Conservation (phyloP, 2,888 invertebrate genomes). For the Dilophus febrilis region DNA sequence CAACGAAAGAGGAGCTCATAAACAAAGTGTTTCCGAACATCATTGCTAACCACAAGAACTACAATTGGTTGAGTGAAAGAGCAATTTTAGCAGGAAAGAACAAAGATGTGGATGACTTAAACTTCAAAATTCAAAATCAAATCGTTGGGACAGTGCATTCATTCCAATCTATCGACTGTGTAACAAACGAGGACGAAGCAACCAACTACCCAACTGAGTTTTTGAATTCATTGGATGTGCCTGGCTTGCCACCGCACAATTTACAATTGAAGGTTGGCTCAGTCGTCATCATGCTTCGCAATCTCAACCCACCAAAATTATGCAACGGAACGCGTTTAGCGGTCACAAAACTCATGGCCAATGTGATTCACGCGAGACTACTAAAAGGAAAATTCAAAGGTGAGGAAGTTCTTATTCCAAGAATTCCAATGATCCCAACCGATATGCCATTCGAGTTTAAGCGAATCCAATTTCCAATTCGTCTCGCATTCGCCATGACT, state of each 20-base stretch:
- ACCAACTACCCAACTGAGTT: constrained; percentile 13
- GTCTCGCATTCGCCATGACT: constrained; percentile 17
- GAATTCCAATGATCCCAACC: constrained; percentile 19
- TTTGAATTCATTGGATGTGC: constrained; percentile 3
- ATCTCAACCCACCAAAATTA: constrained; percentile 1
- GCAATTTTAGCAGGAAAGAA: constrained; percentile 21
- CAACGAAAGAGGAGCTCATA: background rate
- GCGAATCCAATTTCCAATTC: constrained; percentile 16
- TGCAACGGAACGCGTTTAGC: constrained; percentile 1
- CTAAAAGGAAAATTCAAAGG: background rate
- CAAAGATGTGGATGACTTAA: constrained; percentile 15
- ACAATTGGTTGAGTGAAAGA: constrained; percentile 9
- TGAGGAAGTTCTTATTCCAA: constrained; percentile 15
- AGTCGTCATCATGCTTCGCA: background rate
- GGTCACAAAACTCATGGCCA: background rate
- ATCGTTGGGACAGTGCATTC: constrained; percentile 11
- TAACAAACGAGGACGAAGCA: constrained; percentile 9
- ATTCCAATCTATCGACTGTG: constrained; percentile 13
- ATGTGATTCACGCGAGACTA: background rate
- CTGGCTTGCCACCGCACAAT: constrained; percentile 1
- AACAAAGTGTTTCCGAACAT: background rate
- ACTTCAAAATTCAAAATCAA: constrained; percentile 11
- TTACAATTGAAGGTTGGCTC: background rate
- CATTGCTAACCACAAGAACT: background rate
- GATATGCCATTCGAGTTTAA: constrained; percentile 17